phyloP scores from a whole-genome alignment of 2,888 invertebrate species.

The Stenchaetothrips biformis region DNA sequence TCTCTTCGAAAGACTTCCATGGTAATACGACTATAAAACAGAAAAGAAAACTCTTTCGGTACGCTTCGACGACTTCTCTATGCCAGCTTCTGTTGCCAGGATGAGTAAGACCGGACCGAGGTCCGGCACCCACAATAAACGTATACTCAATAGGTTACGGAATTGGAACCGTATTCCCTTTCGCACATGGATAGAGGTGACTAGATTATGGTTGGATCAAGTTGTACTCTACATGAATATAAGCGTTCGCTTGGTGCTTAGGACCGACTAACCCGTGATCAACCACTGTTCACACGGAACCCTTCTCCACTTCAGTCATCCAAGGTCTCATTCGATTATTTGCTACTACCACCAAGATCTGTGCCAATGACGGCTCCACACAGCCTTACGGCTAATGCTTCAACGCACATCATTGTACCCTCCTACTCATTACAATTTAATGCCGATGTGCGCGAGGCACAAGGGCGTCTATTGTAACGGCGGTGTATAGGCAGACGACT shows the following conservation, averaged over 20 bases:
- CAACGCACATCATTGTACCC: slow-evolving; percentile 51
- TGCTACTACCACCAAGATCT: slow-evolving; percentile 68
- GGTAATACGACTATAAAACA: slow-evolving; percentile 35
- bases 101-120: slow-evolving; percentile 52
- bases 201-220: too few species aligned
- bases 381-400: slow-evolving; percentile 49
- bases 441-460: too few species aligned
- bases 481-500: neutral
- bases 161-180: slow-evolving; percentile 53
- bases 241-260: slow-evolving; percentile 54
- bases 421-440: slow-evolving; percentile 31
- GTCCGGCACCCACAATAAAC: too few species aligned
- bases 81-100: slow-evolving; percentile 51
- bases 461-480: too few species aligned
- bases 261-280: slow-evolving; percentile 56
- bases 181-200: slow-evolving; percentile 48
- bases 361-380: slow-evolving; percentile 53
- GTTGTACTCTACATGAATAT: slow-evolving; percentile 48
- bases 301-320: slow-evolving; percentile 58
- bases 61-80: slow-evolving; percentile 54
- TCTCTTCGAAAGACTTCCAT: slow-evolving; percentile 38
- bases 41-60: slow-evolving; percentile 37
- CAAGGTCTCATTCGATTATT: slow-evolving; percentile 61
- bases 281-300: slow-evolving; percentile 60
- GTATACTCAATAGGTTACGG: slow-evolving; percentile 48